Evolutionary conservation across 2,113 vertebrate genomes (phyloP).

Genomic region (Patagioenas fasciata): DNA sequence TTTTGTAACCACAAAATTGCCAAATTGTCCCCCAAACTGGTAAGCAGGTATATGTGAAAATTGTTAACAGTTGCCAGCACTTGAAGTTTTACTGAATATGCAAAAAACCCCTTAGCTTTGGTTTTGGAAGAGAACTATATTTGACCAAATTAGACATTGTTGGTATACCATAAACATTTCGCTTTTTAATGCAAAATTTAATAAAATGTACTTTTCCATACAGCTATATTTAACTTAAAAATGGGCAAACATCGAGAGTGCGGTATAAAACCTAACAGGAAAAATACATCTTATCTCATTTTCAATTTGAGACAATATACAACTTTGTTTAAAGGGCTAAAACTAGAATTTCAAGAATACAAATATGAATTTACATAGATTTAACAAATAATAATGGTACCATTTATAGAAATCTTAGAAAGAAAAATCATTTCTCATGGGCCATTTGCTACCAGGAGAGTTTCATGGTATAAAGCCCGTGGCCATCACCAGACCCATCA

Average conservation of each 20-base stretch:
- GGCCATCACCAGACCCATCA: slow-evolving; percentile 64
- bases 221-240: slow-evolving; percentile 70
- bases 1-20: slow-evolving; percentile 77
- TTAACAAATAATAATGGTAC: slow-evolving; percentile 75
- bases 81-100: slow-evolving; percentile 69
- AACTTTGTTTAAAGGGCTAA: slow-evolving; percentile 75
- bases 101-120: slow-evolving; percentile 68
- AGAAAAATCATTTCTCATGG: slow-evolving; percentile 68
- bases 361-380: slow-evolving; percentile 76
- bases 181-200: slow-evolving; percentile 72
- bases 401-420: slow-evolving; percentile 73
- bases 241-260: slow-evolving; percentile 71
- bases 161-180: slow-evolving; percentile 70
- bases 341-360: slow-evolving; percentile 74
- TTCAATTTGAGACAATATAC: slow-evolving; percentile 76
- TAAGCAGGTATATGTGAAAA: slow-evolving; percentile 77
- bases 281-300: slow-evolving; percentile 75
- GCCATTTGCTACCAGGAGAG: slow-evolving; percentile 65
- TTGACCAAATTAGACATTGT: slow-evolving; percentile 70
- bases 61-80: slow-evolving; percentile 71
- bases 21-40: slow-evolving; percentile 77
- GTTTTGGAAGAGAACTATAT: slow-evolving; percentile 73
- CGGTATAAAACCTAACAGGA: slow-evolving; percentile 75
- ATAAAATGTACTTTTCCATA: slow-evolving; percentile 69
- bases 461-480: slow-evolving; percentile 68